Evolutionary conservation across 2,113 vertebrate genomes (phyloP).

Genomic region (Pungitius pungitius): DNA sequence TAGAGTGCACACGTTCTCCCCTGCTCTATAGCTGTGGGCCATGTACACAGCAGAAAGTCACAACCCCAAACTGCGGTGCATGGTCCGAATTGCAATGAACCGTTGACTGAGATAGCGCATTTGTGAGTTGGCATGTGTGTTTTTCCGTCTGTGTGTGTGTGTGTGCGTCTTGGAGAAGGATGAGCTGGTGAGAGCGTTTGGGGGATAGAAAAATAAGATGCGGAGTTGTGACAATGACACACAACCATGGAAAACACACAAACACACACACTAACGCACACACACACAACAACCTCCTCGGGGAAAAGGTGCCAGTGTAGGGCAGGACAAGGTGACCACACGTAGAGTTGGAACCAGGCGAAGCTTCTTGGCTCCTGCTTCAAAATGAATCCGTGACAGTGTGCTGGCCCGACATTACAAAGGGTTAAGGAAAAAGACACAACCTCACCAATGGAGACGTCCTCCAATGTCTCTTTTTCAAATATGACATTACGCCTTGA

Average conservation of each 20-base stretch:
- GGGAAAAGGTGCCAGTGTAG: conserved; percentile 35
- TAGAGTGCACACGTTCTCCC: conserved; percentile 32
- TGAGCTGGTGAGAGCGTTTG: too few relatives aligned
- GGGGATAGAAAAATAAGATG: conserved; percentile 53
- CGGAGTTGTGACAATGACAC: conserved; percentile 69
- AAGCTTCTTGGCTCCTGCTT: conserved; percentile 38
- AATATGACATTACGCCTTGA: not conserved
- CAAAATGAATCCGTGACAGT: not conserved
- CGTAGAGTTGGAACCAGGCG: conserved; percentile 44
- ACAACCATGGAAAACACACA: conserved; percentile 10
- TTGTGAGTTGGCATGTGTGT: conserved; percentile 21
- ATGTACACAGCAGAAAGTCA: conserved; percentile 70
- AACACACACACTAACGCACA: not conserved
- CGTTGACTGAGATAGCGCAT: conserved; percentile 47
- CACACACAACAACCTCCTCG: not conserved
- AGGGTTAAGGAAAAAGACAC: not conserved
- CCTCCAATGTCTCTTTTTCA: conserved; percentile 9
- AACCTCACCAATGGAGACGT: not conserved
- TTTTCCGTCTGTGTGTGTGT: not conserved
- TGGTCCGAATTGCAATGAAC: conserved; percentile 63
- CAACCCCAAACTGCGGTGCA: conserved; percentile 57
- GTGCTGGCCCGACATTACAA: not conserved
- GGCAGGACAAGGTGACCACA: conserved; percentile 57
- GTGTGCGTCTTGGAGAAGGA: not conserved
- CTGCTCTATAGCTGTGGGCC: conserved; percentile 59